Percentiles rank a stretch among this genome's conserved stretches.
Conservation (phyloP, 2,888 invertebrate species). For the Dolichopus griseipennis region DNA sequence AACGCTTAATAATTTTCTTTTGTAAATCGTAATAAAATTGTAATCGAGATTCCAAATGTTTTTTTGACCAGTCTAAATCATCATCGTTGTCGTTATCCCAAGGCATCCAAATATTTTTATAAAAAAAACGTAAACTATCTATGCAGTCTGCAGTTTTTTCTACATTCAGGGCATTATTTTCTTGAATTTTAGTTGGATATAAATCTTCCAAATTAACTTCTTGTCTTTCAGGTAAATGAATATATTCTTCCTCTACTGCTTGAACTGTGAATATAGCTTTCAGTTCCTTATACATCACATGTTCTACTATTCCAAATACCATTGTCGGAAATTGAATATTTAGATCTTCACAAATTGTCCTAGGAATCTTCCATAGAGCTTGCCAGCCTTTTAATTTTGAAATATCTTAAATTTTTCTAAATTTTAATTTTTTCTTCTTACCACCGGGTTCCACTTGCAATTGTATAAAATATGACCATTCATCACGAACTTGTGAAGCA, state of each 20-base stretch:
- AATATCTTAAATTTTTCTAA: neutral
- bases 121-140: conserved; percentile 53
- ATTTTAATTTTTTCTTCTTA: conserved; percentile 21
- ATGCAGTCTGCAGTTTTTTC: conserved; percentile 49
- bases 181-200: conserved; percentile 51
- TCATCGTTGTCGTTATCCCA: conserved; percentile 55
- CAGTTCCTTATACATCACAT: conserved; percentile 45
- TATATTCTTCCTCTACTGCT: conserved; percentile 51
- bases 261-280: conserved; percentile 47
- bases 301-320: conserved; percentile 49
- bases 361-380: conserved; percentile 55
- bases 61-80: conserved; percentile 47
- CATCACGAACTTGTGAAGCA: conserved; percentile 45
- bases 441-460: conserved; percentile 48
- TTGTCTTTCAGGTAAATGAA: conserved; percentile 48
- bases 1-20: conserved; percentile 45
- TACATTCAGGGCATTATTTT: conserved; percentile 46
- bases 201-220: conserved; percentile 49
- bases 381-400: conserved; percentile 47
- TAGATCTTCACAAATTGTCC: conserved; percentile 49
- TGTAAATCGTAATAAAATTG: conserved; percentile 52
- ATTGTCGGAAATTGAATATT: conserved; percentile 52
- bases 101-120: conserved; percentile 52
- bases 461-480: conserved; percentile 51
- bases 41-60: conserved; percentile 49